These are phyloP conservation scores for Gallinago paraguaiae DNA, from an alignment of 2,113 vertebrate genomes.

Conservation along the genomic window DNA sequence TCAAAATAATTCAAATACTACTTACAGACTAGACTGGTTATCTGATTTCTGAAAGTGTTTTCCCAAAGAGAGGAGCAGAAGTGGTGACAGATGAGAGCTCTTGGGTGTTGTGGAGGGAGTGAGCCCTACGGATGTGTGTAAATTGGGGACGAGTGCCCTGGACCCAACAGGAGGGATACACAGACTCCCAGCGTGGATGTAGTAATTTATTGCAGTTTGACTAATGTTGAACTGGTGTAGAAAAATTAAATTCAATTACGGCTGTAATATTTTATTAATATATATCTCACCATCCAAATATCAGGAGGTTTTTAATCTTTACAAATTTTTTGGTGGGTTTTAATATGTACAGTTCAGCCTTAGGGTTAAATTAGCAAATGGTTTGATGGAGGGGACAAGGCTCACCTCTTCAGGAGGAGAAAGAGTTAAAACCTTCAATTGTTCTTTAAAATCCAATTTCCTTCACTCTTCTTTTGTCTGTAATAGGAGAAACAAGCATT, in stretches of 20 bases:
- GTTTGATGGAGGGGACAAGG: neutral
- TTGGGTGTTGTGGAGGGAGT: neutral
- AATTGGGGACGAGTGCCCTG: neutral
- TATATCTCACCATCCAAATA: neutral
- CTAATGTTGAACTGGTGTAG: neutral
- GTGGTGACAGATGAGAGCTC: neutral
- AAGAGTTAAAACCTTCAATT: neutral
- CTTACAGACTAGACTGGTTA: neutral
- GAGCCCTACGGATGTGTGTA: neutral
- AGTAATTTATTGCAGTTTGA: neutral
- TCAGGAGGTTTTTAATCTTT: neutral
- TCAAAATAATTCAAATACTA: slow-evolving; percentile 12
- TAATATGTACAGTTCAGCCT: neutral
- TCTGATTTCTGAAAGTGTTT: neutral
- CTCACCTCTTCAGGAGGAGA: neutral
- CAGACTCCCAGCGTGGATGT: neutral
- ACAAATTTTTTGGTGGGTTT: neutral
- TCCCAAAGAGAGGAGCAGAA: neutral
- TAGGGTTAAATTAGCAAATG: neutral
- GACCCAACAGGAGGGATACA: accelerated
- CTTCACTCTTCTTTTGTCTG: neutral
- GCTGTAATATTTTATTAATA: neutral
- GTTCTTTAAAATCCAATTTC: neutral
- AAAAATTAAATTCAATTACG: neutral
- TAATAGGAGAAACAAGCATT: neutral